phyloP scores from a whole-genome alignment of 2,113 vertebrate genomes.

The Craseonycteris thonglongyai region DNA sequence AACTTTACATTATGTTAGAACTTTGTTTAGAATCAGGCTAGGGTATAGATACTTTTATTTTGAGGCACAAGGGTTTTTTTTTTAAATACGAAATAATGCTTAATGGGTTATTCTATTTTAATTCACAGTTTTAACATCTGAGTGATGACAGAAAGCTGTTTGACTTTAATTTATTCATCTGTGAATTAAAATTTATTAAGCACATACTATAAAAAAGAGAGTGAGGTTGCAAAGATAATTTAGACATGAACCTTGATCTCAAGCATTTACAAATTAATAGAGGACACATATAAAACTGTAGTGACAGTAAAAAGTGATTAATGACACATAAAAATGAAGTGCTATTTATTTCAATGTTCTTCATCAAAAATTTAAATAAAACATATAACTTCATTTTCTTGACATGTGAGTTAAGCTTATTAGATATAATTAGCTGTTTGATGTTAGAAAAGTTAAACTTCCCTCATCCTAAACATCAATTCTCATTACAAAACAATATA shows the following conservation, averaged over 20 bases:
- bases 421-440: neutral
- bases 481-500: neutral
- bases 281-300: neutral
- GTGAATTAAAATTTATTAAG: neutral
- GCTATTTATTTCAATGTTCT: neutral
- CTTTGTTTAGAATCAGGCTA: constrained; percentile 36
- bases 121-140: constrained; percentile 14
- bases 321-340: neutral
- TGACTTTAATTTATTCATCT: neutral
- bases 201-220: neutral
- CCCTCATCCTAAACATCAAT: neutral
- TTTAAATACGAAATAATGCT: constrained; percentile 31
- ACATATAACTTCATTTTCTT: neutral
- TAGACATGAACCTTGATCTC: neutral
- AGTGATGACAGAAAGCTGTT: neutral
- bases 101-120: constrained; percentile 1
- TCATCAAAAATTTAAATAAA: neutral
- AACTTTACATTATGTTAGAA: neutral
- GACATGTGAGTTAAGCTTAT: neutral
- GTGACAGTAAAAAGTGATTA: neutral
- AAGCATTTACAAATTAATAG: neutral
- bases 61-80: neutral
- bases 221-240: neutral
- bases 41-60: constrained; percentile 22
- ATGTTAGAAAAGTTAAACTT: neutral